Evolutionary conservation across 1,140 invertebrate species (phyloP).

Genomic region (Adoxophyes honmai): DNA sequence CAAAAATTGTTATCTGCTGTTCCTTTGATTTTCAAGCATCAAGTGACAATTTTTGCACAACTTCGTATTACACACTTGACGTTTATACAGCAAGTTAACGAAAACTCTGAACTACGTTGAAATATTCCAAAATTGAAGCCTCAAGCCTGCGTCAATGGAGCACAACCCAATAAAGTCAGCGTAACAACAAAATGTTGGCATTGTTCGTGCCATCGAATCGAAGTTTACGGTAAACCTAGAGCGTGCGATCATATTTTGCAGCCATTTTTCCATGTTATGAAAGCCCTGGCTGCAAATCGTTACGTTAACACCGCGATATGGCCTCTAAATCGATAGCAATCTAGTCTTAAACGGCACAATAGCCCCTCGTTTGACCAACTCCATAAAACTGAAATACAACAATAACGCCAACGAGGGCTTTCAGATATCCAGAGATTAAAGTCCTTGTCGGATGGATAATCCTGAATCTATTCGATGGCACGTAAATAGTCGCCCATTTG

Average conservation of each 20-base stretch:
- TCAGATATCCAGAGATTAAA: slow-evolving; percentile 10
- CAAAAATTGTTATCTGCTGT: no score
- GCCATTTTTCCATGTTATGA: slow-evolving; percentile 60
- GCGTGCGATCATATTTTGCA: slow-evolving; percentile 55
- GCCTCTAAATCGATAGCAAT: slow-evolving; percentile 49
- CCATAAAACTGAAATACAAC: slow-evolving; percentile 66
- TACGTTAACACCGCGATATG: neutral
- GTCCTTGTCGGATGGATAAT: neutral
- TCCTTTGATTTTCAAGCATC: no score
- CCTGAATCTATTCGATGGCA: slow-evolving; percentile 6
- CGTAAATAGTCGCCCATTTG: slow-evolving; percentile 6
- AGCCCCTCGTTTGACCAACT: slow-evolving; percentile 53
- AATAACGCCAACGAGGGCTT: slow-evolving; percentile 36
- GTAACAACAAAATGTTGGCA: no score
- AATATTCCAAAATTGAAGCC: no score
- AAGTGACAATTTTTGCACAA: no score
- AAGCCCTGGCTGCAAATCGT: slow-evolving; percentile 32
- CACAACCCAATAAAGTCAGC: no score
- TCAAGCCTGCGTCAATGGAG: no score
- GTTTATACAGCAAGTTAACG: no score
- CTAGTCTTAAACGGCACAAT: slow-evolving; percentile 41
- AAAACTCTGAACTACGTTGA: no score
- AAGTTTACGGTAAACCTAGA: neutral
- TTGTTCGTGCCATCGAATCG: no score
- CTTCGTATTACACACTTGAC: no score